Evolutionary conservation across 2,797 vertebrate species (phyloP), one percentile per base, ranked within the genome.

Genomic region (Macropus fuliginosus): DNA sequence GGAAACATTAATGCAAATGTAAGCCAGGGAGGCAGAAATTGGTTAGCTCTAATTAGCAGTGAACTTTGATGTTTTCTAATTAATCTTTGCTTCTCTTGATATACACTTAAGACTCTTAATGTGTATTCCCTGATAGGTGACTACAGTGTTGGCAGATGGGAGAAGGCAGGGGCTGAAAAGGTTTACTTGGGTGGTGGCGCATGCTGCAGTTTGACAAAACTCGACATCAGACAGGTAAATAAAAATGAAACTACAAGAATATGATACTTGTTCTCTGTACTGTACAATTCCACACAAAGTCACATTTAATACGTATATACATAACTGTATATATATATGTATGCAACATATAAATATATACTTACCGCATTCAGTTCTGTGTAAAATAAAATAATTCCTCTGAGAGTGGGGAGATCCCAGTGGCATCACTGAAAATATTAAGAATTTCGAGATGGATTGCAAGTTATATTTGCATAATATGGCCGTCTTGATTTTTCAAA

Each of bases 121-220:
- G 3, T 96, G 94, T 96, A 92, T 96, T 95, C 92, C 91, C 91
- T 91, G 93, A n/a, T 92, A 94, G 81, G 93, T 56, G 0, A 95
- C 91, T 97, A 90, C 21, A 96, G 92, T 92, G 87, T 92, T 94
- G n/a, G 14, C 8, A 28, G 12, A 91, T 74, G 66, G 18, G n/a
- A 0, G 40, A 27, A 46, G 66, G 21, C 3, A 40, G 5, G 66
- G 92, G 93, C 54, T 94, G 94, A 96, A 96, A 96, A 90, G 0
- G 91, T 93, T 40, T 21, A 52, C 54, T 59, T 95, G 5, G 94
- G n/a, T 59, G 74, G 95, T 62, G 62, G 40, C 94, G 40, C 2
- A 34, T 92, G 74, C 0, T 74, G 54, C 9, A 91, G 56, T 95
- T 96, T 91, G 52, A n/a, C 57, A 95, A 94, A 93, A 95, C 46